Percentiles rank a stretch among this genome's conserved stretches.
These are phyloP conservation scores for Pseudobourletiella spinata DNA, from an alignment of 1,140 invertebrate genomes.

Conservation along the genomic window DNA sequence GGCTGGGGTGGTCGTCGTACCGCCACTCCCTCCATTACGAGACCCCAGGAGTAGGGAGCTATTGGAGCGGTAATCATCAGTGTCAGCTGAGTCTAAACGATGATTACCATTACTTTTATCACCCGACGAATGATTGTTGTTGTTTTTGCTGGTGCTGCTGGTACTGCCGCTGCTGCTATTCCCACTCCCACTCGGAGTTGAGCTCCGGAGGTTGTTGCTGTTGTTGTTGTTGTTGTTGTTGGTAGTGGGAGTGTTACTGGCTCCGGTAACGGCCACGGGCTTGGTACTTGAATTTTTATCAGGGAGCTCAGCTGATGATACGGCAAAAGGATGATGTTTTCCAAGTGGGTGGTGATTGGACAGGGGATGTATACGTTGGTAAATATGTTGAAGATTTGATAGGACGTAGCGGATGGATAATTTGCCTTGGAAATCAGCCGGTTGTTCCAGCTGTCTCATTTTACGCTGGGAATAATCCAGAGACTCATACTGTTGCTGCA, in stretches of 20 bases:
- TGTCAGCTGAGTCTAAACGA: background rate
- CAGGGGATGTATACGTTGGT: slow-evolving; percentile 21
- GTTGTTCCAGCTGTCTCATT: background rate
- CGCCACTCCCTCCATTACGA: background rate
- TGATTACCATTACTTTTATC: slow-evolving; percentile 1
- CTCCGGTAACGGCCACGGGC: too few relatives aligned
- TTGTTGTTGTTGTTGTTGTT: slow-evolving; percentile 13
- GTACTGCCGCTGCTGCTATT: background rate
- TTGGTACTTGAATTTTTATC: slow-evolving; percentile 1
- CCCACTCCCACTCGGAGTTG: background rate
- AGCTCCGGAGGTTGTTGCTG: background rate
- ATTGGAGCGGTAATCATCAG: background rate
- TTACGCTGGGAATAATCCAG: slow-evolving; percentile 1
- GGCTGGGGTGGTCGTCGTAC: too few relatives aligned
- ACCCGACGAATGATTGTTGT: background rate
- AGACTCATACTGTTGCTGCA: background rate
- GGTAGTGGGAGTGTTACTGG: background rate
- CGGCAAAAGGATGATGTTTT: background rate
- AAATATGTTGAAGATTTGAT: slow-evolving; percentile 30
- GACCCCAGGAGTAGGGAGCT: background rate
- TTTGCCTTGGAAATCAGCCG: background rate
- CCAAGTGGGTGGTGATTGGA: slow-evolving; percentile 18
- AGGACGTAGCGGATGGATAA: slow-evolving; percentile 34
- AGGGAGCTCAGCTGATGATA: background rate
- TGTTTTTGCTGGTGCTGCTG: background rate